A percentile compares a stretch with the other conserved stretches of the same genome.
phyloP scores from a whole-genome alignment of 2,113 vertebrate species.

The Podocnemis expansa region DNA sequence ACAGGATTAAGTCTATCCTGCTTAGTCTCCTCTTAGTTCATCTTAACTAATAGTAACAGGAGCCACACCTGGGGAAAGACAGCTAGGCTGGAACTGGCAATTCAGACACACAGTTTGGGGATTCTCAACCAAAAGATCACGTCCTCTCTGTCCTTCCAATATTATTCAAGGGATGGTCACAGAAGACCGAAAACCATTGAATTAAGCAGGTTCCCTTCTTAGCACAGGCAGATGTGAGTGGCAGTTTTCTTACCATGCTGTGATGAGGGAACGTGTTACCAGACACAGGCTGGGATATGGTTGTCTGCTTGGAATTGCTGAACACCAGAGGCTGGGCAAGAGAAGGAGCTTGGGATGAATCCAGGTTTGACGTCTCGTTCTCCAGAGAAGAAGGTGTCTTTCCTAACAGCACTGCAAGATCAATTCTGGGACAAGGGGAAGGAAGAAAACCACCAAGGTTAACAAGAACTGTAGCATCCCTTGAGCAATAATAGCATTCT shows the following conservation, averaged over 20 bases:
- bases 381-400: constrained; percentile 93
- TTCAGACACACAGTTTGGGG: accelerated
- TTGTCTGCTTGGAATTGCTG: constrained; percentile 96
- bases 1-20: not conserved
- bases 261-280: constrained; percentile 89
- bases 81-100: not conserved
- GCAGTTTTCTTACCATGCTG: constrained; percentile 86
- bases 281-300: constrained; percentile 85
- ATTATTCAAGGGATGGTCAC: accelerated
- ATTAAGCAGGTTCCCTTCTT: accelerated
- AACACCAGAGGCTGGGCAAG: constrained; percentile 95
- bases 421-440: constrained; percentile 82
- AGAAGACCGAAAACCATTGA: not conserved
- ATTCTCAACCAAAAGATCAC: not conserved
- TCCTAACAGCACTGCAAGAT: constrained; percentile 95
- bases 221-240: not conserved
- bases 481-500: accelerated
- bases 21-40: not conserved
- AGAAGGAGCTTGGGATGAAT: constrained; percentile 86
- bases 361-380: constrained; percentile 86
- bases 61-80: not conserved
- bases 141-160: not conserved
- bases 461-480: not conserved
- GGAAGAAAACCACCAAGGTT: not conserved
- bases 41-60: not conserved